These are phyloP conservation scores for Hycleus phaleratus DNA, from an alignment of 1,140 invertebrate genomes.

Conservation along the genomic window DNA sequence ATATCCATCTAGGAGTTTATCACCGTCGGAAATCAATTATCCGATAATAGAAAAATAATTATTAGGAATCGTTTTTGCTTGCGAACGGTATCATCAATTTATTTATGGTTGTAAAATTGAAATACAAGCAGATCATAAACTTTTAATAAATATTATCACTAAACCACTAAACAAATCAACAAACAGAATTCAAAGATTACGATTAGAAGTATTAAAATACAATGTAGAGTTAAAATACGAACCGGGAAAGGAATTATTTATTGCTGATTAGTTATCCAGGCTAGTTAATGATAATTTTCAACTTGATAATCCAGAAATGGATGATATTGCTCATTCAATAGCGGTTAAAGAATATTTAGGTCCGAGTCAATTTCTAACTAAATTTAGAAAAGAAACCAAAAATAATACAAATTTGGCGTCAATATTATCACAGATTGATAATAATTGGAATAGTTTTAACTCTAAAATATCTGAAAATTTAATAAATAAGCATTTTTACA, in stretches of 20 bases:
- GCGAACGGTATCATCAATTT: constrained; percentile 24
- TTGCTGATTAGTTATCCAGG: constrained; percentile 33
- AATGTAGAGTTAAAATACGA: constrained; percentile 7
- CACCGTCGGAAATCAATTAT: constrained; percentile 33
- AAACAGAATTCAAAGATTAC: constrained; percentile 10
- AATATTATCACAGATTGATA: too few species aligned
- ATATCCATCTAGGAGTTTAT: constrained; percentile 35
- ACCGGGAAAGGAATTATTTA: constrained; percentile 19
- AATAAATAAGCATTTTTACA: too few species aligned
- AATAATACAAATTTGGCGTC: too few species aligned
- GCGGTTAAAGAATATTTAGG: background rate
- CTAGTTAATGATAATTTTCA: background rate
- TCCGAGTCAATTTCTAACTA: too few species aligned
- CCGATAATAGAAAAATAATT: constrained; percentile 17
- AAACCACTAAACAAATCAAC: constrained; percentile 2
- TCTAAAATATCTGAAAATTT: too few species aligned
- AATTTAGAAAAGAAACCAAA: too few species aligned
- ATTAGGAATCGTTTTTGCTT: too few species aligned
- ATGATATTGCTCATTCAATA: background rate
- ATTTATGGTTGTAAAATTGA: constrained; percentile 19
- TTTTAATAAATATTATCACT: constrained; percentile 17
- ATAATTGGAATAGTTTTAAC: too few species aligned
- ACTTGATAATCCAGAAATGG: background rate
- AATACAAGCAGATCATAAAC: constrained; percentile 19
- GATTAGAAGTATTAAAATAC: constrained; percentile 8